Percentiles rank a stretch among this genome's conserved stretches.
Conservation (phyloP, 1,140 invertebrate species). For the Metopolophium dirhodum region DNA sequence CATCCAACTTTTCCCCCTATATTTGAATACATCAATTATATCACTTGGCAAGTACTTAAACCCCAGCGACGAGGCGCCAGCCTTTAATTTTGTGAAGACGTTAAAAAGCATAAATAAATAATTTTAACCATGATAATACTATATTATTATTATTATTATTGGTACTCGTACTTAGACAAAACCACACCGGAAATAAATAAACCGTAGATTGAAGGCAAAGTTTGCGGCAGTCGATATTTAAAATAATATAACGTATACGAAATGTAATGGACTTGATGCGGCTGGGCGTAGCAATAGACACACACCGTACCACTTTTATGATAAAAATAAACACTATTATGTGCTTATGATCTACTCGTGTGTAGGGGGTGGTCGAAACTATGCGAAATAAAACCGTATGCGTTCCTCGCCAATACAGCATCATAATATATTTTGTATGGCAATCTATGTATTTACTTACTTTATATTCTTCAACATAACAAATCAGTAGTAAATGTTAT, state of each 20-base stretch:
- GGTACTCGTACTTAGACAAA: not conserved
- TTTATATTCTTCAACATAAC: not conserved
- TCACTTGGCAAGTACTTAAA: not conserved
- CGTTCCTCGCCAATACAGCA: not conserved
- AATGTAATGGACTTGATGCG: too few species aligned
- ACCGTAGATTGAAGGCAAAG: not conserved
- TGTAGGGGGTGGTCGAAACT: too few species aligned
- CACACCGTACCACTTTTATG: too few species aligned
- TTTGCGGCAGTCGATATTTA: not conserved
- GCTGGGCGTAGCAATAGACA: too few species aligned
- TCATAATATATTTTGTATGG: not conserved
- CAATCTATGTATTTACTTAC: not conserved
- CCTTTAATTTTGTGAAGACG: not conserved
- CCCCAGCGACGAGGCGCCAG: not conserved
- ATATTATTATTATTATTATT: not conserved
- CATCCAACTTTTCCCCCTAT: not conserved
- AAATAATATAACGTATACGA: too few species aligned
- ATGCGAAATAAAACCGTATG: too few species aligned
- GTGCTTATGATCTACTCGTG: not conserved
- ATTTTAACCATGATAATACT: not conserved
- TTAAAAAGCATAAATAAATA: not conserved
- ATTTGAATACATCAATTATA: not conserved
- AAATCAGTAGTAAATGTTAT: not conserved
- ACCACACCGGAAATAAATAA: not conserved
- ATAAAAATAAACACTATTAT: too few species aligned